Evolutionary conservation across 1,140 invertebrate genomes (phyloP).

Genomic region (Brachystomella parvula): DNA sequence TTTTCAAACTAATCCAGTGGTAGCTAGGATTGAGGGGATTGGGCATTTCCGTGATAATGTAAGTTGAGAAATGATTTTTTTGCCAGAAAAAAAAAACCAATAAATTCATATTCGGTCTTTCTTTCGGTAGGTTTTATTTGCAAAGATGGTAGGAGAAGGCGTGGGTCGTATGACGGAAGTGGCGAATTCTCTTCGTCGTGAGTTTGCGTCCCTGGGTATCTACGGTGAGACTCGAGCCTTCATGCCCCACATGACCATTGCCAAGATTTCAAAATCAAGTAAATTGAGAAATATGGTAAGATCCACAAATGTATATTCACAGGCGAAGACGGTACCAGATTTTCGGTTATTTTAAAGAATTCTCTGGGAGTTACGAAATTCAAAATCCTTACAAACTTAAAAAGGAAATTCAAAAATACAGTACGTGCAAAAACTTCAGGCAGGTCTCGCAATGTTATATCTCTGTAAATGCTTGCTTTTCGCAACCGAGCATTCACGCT

Average conservation of each 20-base stretch:
- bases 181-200: not conserved
- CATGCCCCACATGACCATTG: not conserved
- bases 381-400: no score
- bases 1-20: not conserved
- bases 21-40: not conserved
- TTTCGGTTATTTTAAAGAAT: no score
- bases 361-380: no score
- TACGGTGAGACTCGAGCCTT: not conserved
- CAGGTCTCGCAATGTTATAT: no score
- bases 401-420: no score
- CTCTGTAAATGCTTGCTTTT: no score
- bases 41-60: not conserved
- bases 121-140: not conserved
- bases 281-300: not conserved
- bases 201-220: not conserved
- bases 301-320: no score
- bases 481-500: no score
- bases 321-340: no score
- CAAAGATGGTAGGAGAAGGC: not conserved
- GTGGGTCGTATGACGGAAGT: not conserved
- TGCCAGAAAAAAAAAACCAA: no score
- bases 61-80: not conserved
- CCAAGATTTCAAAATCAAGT: not conserved
- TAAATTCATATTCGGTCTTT: not conserved
- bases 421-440: no score